Base-by-base conservation (phyloP, 2,797 vertebrate species). In the Micrastur ruficollis region DNA sequence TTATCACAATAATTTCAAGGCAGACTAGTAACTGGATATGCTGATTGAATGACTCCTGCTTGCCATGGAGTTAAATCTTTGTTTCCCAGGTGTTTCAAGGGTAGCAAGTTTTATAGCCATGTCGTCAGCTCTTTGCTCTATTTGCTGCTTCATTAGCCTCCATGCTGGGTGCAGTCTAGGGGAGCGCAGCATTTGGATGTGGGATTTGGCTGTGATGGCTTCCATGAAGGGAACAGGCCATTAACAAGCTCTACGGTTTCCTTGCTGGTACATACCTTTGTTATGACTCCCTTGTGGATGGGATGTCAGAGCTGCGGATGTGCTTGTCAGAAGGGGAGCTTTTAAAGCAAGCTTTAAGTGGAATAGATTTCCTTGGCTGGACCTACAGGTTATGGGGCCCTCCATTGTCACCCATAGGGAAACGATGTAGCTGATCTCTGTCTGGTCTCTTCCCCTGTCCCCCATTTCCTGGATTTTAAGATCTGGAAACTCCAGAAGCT, bases 81-180 rank as follows among this genome's bases (percentile, higher is more conserved):
- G 81, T 76, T 85, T 87, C 79, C 61, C 81, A 85, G 79, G 63
- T 95, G 65, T 82, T 95, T 89, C 47, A 67, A 84, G 61, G 19
- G 59, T 50, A 93, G 34, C 38, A 61, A 72, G 32, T 89, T 91
- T 92, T 96, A 96, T 62, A 67, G 68, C 42, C 8, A 0, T 75
- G 68, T 89, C 6, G 3, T 92, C 83, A 82, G 49, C 32, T 80
- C 61, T 67, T 84, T 81, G 83, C 74, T 93, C 78, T 90, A 32
- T 81, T 82, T 95, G 50, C 71, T 82, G 88, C 94, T 83, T 94
- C 67, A 14, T 91, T 85, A 94, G 53, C 62, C 74, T 81, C 72
- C 38, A 2, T 0, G 14, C 71, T 80, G 85, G 68, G 82, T 50
- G 32, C 52, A 17, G 81, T 61, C 65, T 71, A 36, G 66, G 66